Percentiles rank a stretch among this genome's conserved stretches.
Conservation (phyloP, 2,888 invertebrate genomes). For the Cenopis cana region DNA sequence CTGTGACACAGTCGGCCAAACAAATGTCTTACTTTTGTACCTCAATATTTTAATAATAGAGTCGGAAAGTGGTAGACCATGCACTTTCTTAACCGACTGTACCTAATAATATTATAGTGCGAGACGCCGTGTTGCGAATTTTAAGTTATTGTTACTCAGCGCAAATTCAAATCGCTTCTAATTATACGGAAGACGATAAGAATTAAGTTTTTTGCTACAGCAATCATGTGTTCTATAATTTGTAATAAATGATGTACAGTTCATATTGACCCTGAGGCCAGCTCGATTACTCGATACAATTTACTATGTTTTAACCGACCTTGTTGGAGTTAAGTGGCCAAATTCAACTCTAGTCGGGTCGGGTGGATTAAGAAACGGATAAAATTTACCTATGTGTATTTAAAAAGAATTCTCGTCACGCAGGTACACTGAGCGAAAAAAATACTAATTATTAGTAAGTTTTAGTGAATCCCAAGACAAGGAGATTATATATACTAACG, state of each 20-base stretch:
- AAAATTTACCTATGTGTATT: no score
- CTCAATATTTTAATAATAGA: no score
- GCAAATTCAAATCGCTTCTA: conserved; percentile 51
- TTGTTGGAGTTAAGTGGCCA: neutral
- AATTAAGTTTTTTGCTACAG: conserved; percentile 49
- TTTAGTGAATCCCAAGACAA: no score
- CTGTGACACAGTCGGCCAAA: no score
- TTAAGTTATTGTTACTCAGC: neutral
- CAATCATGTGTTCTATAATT: conserved; percentile 47
- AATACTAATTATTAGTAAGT: no score
- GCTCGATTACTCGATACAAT: conserved; percentile 5
- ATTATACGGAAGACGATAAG: conserved; percentile 55
- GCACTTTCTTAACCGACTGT: no score
- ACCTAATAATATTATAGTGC: neutral
- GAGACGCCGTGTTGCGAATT: neutral
- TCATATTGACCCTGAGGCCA: conserved; percentile 44
- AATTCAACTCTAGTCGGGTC: neutral
- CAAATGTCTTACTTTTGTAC: no score
- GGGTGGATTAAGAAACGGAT: no score
- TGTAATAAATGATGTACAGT: conserved; percentile 44
- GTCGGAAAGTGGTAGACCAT: no score
- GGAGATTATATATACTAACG: no score
- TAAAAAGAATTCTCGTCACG: no score
- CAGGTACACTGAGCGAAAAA: no score
- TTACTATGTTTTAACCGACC: neutral